Evolutionary conservation across 2,888 invertebrate genomes (phyloP).

Genomic region (Apamea anceps): DNA sequence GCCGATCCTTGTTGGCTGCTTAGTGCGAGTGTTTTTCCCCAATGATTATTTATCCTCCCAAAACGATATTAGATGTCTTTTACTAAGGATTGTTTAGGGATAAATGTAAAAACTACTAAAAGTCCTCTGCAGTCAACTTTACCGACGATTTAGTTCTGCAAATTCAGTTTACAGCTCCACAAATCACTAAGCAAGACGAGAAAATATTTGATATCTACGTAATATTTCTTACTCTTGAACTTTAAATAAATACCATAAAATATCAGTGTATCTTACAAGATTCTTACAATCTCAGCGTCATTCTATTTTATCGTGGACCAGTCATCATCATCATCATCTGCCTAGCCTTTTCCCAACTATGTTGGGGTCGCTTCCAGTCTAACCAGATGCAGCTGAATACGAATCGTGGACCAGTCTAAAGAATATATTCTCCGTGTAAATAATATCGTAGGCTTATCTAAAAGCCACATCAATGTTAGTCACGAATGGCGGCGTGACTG

Average conservation of each 20-base stretch:
- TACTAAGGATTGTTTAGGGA: slow-evolving; percentile 18
- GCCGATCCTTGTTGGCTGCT: slow-evolving; percentile 77
- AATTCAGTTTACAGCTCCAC: slow-evolving; percentile 21
- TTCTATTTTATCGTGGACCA: slow-evolving; percentile 65
- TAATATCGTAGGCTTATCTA: slow-evolving; percentile 83
- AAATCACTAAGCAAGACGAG: slow-evolving; percentile 24
- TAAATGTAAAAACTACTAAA: slow-evolving; percentile 12
- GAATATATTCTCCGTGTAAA: slow-evolving; percentile 78
- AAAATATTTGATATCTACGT: slow-evolving; percentile 32
- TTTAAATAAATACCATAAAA: slow-evolving; percentile 46
- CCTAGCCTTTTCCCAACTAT: no score
- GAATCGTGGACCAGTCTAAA: slow-evolving; percentile 64
- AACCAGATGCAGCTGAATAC: no score
- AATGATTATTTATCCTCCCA: slow-evolving; percentile 66
- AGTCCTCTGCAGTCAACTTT: not conserved
- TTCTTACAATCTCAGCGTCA: slow-evolving; percentile 68
- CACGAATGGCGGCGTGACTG: slow-evolving; percentile 83
- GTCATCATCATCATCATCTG: no score
- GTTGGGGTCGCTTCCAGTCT: no score
- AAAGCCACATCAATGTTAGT: slow-evolving; percentile 82
- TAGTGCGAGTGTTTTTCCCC: slow-evolving; percentile 68
- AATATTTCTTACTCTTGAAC: slow-evolving; percentile 40
- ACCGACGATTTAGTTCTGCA: not conserved
- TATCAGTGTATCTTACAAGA: slow-evolving; percentile 61
- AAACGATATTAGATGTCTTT: slow-evolving; percentile 55